Conservation (phyloP, 2,888 invertebrate genomes). For the Colostygia pectinataria region DNA sequence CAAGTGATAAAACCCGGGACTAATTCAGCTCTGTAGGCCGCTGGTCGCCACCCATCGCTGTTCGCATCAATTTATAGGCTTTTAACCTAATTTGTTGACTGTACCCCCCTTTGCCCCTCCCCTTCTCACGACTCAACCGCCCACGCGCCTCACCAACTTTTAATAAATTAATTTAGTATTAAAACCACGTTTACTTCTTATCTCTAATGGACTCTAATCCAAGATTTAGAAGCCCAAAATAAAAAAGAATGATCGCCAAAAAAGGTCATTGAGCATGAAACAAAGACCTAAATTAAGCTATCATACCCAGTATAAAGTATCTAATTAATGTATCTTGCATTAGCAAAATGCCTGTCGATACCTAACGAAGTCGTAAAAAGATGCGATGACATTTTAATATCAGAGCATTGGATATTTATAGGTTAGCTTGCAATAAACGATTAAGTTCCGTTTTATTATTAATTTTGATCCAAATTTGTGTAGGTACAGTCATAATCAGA, state of each 20-base stretch:
- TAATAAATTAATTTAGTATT: slow-evolving; percentile 61
- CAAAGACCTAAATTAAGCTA: slow-evolving; percentile 69
- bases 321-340: slow-evolving; percentile 72
- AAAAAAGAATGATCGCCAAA: slow-evolving; percentile 51
- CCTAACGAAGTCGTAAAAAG: slow-evolving; percentile 61
- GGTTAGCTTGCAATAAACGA: slow-evolving; percentile 54
- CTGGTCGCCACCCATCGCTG: slow-evolving; percentile 75
- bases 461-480: slow-evolving; percentile 46
- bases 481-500: slow-evolving; percentile 44
- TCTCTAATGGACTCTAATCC: slow-evolving; percentile 55
- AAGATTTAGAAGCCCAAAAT: slow-evolving; percentile 53
- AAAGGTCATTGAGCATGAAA: slow-evolving; percentile 45
- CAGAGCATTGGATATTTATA: slow-evolving; percentile 54
- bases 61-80: slow-evolving; percentile 80
- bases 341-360: slow-evolving; percentile 69
- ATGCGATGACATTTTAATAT: slow-evolving; percentile 67
- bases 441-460: slow-evolving; percentile 46
- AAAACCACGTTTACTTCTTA: slow-evolving; percentile 49
- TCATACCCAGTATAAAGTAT: slow-evolving; percentile 66
- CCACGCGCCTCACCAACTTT: slow-evolving; percentile 54
- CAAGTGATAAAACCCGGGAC: slow-evolving; percentile 74
- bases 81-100: slow-evolving; percentile 80
- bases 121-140: slow-evolving; percentile 42
- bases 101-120: slow-evolving; percentile 36
- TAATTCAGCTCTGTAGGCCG: slow-evolving; percentile 72